Percentiles rank a stretch among this genome's conserved stretches.
Evolutionary conservation across 2,888 invertebrate species (phyloP).

Genomic region (Chrysomela aeneicollis): DNA sequence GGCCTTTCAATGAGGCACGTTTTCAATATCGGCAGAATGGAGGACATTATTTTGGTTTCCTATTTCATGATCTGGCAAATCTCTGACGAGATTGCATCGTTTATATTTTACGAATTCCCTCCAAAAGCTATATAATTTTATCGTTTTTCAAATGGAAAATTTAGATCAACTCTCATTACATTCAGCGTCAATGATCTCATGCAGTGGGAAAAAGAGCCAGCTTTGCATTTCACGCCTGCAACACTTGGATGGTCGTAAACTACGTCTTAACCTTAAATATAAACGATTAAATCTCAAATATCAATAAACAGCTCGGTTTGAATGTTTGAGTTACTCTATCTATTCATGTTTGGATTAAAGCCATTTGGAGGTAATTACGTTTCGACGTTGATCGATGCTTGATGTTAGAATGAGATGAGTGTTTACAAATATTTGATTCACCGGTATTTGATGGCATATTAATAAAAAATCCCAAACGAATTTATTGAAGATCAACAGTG

Average conservation of each 20-base stretch:
- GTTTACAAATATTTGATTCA: conserved; percentile 1
- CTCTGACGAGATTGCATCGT: too few relatives aligned
- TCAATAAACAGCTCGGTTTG: conserved; percentile 1
- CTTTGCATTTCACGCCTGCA: not conserved
- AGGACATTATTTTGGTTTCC: not conserved
- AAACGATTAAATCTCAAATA: not conserved
- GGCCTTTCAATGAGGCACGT: conserved; percentile 29
- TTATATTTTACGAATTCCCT: too few relatives aligned
- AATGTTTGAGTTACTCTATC: conserved; percentile 2
- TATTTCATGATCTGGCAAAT: too few relatives aligned
- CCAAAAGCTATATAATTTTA: too few relatives aligned
- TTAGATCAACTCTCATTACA: too few relatives aligned
- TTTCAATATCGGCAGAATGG: conserved; percentile 12
- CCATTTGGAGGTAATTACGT: not conserved
- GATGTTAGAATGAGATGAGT: not conserved
- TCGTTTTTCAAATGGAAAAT: too few relatives aligned
- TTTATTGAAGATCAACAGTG: too few relatives aligned
- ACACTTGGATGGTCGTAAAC: conserved; percentile 1
- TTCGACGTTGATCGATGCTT: not conserved
- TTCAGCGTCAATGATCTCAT: too few relatives aligned
- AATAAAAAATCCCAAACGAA: not conserved
- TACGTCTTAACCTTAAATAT: not conserved
- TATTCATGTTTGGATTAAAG: not conserved
- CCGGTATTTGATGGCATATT: not conserved
- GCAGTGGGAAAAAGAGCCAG: not conserved